Conservation (phyloP, 2,113 vertebrate genomes). For the Boleophthalmus pectinirostris region DNA sequence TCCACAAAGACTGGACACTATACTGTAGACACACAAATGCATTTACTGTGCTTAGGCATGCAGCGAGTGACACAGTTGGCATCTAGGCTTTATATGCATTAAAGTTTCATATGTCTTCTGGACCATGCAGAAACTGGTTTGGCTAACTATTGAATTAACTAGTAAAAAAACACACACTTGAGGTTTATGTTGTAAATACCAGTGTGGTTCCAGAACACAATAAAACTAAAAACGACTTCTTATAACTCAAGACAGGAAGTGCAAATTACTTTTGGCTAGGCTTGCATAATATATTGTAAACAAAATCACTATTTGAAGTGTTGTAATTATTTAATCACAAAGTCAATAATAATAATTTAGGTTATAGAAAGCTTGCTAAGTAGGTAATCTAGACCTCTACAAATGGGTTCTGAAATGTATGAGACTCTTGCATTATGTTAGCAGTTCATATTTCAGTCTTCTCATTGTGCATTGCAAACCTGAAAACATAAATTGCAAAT, state of each 20-base stretch:
- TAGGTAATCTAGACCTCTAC: neutral
- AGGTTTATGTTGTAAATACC: conserved; percentile 17
- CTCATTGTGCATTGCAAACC: neutral
- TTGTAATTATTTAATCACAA: neutral
- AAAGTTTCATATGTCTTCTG: conserved; percentile 47
- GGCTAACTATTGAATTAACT: conserved; percentile 3
- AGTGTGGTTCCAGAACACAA: neutral
- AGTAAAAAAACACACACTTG: neutral
- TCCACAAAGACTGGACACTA: conserved; percentile 16
- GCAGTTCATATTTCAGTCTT: too few relatives aligned
- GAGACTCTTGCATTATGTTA: neutral
- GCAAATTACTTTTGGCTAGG: neutral
- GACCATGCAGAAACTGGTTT: conserved; percentile 13
- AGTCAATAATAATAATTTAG: too few relatives aligned
- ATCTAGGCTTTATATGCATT: conserved; percentile 27
- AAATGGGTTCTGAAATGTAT: neutral
- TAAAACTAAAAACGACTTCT: neutral
- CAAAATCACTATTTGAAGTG: neutral
- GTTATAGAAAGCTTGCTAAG: neutral
- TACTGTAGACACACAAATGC: conserved; percentile 7
- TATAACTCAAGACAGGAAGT: neutral
- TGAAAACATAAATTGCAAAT: neutral
- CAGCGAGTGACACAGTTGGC: conserved; percentile 37
- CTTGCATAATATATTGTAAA: neutral
- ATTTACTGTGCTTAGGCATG: conserved; percentile 1